phyloP scores from a whole-genome alignment of 2,797 vertebrate genomes.

The Prunella strophiata region DNA sequence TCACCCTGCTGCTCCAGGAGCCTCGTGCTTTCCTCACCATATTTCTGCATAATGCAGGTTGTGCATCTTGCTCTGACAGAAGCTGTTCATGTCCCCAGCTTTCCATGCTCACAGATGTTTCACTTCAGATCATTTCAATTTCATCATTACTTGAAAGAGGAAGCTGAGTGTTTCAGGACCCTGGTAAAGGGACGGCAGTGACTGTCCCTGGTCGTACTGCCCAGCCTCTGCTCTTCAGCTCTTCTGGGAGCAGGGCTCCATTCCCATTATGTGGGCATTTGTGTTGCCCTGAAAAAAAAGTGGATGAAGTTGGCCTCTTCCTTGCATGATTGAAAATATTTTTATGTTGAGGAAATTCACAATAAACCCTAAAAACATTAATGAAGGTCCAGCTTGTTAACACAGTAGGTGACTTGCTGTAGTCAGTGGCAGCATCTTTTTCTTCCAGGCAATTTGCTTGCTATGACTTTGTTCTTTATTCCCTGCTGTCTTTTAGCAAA shows the following conservation, averaged over 20 bases:
- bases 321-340: background rate
- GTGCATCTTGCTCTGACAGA: background rate
- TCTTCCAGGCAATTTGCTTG: background rate
- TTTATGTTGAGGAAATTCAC: background rate
- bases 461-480: conserved; percentile 31
- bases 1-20: background rate
- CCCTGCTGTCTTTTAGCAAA: background rate
- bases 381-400: background rate
- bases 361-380: background rate
- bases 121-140: background rate
- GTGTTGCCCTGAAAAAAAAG: background rate
- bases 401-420: background rate
- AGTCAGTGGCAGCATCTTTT: conserved; percentile 7
- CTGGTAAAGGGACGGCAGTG: background rate
- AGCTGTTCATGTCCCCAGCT: background rate
- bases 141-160: background rate
- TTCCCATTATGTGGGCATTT: background rate
- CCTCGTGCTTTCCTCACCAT: fast-evolving
- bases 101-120: background rate
- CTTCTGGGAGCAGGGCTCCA: background rate
- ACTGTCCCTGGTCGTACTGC: too few relatives aligned
- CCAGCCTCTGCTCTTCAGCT: background rate
- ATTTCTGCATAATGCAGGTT: background rate
- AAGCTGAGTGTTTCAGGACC: background rate
- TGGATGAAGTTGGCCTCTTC: background rate